A percentile compares a stretch with the other conserved stretches of the same genome.
Conservation (phyloP, 2,113 vertebrate genomes). For the Odontophorus gujanensis region DNA sequence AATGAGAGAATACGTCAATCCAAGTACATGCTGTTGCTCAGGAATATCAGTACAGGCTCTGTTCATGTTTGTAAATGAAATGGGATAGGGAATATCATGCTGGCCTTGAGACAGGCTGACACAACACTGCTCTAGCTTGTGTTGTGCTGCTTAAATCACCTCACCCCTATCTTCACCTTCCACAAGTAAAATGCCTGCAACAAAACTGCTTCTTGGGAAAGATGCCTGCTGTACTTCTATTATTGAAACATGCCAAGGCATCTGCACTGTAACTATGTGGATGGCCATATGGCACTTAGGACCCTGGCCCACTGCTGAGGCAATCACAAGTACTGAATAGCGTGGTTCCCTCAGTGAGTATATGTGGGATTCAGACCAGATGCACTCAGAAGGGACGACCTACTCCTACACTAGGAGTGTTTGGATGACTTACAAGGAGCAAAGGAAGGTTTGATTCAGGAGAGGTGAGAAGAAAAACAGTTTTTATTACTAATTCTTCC, state of each 20-base stretch:
- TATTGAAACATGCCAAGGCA: accelerated
- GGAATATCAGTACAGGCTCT: background rate
- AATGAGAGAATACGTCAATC: accelerated
- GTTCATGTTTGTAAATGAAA: background rate
- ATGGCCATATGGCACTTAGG: background rate
- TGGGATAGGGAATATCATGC: background rate
- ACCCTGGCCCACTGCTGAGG: background rate
- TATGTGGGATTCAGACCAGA: background rate
- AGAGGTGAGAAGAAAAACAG: background rate
- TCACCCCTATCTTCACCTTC: background rate
- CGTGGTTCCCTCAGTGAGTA: background rate
- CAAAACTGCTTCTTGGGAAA: background rate
- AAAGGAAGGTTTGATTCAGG: background rate
- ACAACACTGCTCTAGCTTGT: background rate
- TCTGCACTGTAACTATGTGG: accelerated
- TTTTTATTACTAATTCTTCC: background rate
- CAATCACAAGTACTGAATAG: background rate
- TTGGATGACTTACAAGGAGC: background rate
- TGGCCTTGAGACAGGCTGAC: background rate
- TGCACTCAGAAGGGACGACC: background rate
- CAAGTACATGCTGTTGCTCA: background rate
- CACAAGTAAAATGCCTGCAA: background rate
- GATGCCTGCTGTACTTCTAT: background rate
- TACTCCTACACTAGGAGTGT: background rate
- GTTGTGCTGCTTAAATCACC: background rate